Evolutionary conservation across 35 echinoderm and acorn worm species (phyloP).

Genomic region (Heliocidaris erythrogramma): DNA sequence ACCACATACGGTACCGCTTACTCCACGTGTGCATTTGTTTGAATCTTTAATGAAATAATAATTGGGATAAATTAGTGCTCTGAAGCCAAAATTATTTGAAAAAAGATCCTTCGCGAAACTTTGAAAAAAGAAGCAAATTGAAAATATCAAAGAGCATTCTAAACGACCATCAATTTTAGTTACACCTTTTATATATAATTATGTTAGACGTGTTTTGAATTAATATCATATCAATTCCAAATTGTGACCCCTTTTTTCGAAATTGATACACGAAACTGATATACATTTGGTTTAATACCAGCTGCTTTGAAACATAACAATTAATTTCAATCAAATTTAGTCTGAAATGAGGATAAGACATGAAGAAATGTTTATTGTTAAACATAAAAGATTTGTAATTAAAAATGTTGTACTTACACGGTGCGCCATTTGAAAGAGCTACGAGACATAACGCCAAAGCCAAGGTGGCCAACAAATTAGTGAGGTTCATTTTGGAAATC

Average conservation of each 20-base stretch:
- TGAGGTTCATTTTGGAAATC: not conserved
- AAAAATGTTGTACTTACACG: not conserved
- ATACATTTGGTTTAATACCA: no score
- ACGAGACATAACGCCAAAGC: not conserved
- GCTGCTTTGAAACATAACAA: no score
- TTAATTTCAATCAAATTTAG: not conserved
- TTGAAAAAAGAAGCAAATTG: not conserved
- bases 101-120: not conserved
- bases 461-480: not conserved
- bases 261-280: no score
- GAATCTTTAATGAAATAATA: not conserved
- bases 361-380: not conserved
- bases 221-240: no score
- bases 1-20: conserved; percentile 2
- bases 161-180: not conserved
- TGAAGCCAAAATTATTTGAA: not conserved
- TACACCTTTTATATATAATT: no score
- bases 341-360: not conserved
- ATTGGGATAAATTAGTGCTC: not conserved
- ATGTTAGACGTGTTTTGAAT: no score
- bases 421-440: not conserved
- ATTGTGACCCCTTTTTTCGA: no score
- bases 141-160: no score
- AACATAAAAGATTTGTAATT: not conserved
- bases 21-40: conserved; percentile 6